Evolutionary conservation across 2,888 invertebrate species (phyloP).

Genomic region (Cantharis rufa): DNA sequence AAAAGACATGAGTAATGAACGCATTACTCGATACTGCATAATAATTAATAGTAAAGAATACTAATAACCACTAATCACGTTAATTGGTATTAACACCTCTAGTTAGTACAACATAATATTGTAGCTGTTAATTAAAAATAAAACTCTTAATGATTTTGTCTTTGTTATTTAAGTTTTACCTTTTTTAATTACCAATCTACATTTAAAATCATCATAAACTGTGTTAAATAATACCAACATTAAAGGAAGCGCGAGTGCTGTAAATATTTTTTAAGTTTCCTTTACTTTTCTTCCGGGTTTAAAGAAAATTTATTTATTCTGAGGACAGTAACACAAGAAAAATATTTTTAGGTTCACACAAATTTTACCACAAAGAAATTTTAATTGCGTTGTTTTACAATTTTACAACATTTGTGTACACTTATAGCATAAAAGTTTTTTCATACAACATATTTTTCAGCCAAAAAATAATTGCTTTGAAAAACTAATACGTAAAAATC

Average conservation of each 20-base stretch:
- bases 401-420: neutral
- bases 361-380: neutral
- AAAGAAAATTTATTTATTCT: neutral
- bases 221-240: neutral
- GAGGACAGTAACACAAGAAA: neutral
- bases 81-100: no score
- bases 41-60: no score
- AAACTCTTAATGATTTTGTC: neutral
- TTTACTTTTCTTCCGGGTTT: neutral
- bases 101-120: no score
- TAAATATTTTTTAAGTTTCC: neutral
- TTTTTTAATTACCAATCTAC: neutral
- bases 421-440: neutral
- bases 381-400: neutral
- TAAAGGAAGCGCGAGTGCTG: neutral
- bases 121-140: neutral
- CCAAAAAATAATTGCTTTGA: neutral
- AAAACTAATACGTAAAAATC: neutral
- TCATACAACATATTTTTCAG: neutral
- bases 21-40: no score
- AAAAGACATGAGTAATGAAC: no score
- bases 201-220: neutral
- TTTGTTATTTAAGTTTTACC: neutral
- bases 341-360: neutral
- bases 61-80: no score